Percentiles rank a stretch among this genome's conserved stretches.
These are phyloP conservation scores for Spinus olivaceus DNA, from an alignment of 2,797 vertebrate genomes.

Conservation along the genomic window DNA sequence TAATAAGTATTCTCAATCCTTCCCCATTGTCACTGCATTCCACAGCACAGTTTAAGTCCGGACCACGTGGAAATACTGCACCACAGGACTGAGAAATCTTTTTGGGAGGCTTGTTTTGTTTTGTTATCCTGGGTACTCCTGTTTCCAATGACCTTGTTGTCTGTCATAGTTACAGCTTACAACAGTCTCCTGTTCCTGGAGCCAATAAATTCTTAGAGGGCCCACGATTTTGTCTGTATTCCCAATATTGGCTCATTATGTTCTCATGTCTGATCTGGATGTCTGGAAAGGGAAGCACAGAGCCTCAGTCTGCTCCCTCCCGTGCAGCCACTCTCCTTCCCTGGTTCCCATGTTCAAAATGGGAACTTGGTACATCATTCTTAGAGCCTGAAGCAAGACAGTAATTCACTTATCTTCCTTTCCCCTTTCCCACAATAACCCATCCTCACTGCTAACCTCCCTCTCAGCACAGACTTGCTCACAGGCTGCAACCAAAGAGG, in stretches of 20 bases:
- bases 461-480: not conserved
- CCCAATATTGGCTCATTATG: not conserved
- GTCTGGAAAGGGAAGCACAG: not conserved
- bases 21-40: not conserved
- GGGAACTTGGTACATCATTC: not conserved
- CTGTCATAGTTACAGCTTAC: not conserved
- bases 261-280: not conserved
- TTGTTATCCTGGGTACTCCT: not conserved
- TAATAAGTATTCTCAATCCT: not conserved
- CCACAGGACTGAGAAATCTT: not conserved
- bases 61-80: not conserved
- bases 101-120: not conserved
- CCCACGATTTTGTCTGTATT: not conserved
- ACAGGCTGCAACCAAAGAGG: not conserved
- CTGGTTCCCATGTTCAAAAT: not conserved
- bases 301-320: not conserved
- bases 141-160: not conserved
- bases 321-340: rapidly evolving
- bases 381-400: not conserved
- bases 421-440: not conserved
- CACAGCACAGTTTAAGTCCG: not conserved
- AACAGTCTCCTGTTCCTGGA: not conserved
- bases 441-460: not conserved
- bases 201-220: not conserved
- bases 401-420: not conserved